Conservation (phyloP, 2,888 invertebrate genomes). For the Macaria notata region DNA sequence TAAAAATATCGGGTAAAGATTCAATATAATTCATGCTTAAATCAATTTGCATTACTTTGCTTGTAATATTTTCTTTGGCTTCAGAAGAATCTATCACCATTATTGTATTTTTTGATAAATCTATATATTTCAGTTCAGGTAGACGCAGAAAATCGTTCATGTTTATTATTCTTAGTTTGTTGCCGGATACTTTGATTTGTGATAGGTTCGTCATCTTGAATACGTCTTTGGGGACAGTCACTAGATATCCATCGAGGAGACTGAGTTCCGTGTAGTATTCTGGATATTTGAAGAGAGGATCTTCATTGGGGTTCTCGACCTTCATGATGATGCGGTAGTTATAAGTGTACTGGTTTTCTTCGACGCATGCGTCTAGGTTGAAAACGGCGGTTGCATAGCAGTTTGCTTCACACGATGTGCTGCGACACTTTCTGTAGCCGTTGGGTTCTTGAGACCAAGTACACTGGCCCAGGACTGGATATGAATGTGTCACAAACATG, state of each 20-base stretch:
- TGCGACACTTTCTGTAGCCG: too few species aligned
- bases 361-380: too few species aligned
- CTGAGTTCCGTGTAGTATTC: neutral
- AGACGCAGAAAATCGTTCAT: neutral
- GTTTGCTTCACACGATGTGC: too few species aligned
- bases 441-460: too few species aligned
- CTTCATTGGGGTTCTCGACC: constrained; percentile 1
- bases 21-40: constrained; percentile 2
- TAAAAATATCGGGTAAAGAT: constrained; percentile 2
- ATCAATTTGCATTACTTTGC: constrained; percentile 3
- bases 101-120: constrained; percentile 1
- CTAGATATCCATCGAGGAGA: constrained; percentile 2
- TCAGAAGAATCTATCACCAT: neutral
- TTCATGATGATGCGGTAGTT: neutral
- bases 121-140: neutral
- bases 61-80: neutral
- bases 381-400: too few species aligned
- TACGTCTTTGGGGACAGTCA: constrained; percentile 1
- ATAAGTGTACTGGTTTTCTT: neutral
- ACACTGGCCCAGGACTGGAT: too few species aligned
- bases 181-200: neutral
- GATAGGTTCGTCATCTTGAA: neutral
- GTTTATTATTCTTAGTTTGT: constrained; percentile 6
- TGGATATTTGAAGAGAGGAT: neutral
- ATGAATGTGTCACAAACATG: too few species aligned